These are phyloP conservation scores for Paratilapia polleni DNA, from an alignment of 2,113 vertebrate genomes.

Conservation along the genomic window DNA sequence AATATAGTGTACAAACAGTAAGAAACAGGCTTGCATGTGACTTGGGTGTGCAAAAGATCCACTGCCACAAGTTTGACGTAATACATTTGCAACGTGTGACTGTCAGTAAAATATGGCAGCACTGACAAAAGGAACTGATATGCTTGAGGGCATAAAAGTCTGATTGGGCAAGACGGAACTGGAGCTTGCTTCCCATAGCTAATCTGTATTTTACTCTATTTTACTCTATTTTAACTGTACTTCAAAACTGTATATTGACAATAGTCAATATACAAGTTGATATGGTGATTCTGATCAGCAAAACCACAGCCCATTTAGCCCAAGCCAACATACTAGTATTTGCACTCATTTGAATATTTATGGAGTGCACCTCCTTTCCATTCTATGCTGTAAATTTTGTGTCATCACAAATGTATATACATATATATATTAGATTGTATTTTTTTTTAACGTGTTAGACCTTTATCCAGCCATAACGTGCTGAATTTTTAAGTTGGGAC, in stretches of 20 bases:
- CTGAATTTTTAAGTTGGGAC: not conserved
- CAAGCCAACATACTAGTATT: not conserved
- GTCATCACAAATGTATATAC: not conserved
- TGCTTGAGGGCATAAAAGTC: not conserved
- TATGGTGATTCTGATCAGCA: not conserved
- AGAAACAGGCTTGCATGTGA: not conserved
- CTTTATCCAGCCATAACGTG: not conserved
- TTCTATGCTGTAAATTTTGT: no score
- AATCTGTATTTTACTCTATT: no score
- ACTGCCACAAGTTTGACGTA: fast-evolving
- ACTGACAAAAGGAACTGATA: not conserved
- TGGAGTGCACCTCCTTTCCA: not conserved
- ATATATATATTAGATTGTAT: not conserved
- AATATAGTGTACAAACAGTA: not conserved
- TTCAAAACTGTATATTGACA: not conserved
- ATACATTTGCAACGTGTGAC: not conserved
- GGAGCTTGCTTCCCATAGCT: not conserved
- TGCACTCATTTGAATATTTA: not conserved
- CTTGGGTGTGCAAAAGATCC: not conserved
- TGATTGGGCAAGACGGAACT: not conserved
- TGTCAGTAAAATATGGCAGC: not conserved
- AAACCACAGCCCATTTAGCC: not conserved
- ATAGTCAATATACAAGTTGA: not conserved
- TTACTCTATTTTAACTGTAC: no score
- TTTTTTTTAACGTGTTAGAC: not conserved